Evolutionary conservation across 64 coral and sea anemone genomes (phyloP), one percentile per base, ranked within the genome.

Genomic region (Porites australiensis): DNA sequence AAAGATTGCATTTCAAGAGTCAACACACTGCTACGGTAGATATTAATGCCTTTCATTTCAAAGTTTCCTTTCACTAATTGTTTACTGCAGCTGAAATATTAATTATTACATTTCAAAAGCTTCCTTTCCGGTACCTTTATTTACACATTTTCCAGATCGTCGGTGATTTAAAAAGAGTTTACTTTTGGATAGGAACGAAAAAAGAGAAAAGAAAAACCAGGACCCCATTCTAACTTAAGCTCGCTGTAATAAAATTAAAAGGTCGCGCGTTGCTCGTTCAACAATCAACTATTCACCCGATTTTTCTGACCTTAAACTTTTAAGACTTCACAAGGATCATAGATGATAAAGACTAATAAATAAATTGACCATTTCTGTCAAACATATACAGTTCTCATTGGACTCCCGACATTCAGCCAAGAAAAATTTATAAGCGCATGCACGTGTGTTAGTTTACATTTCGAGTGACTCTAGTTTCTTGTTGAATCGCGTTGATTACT

Each of bases 81-180:
- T 80, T 11, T 64, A 5, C 13, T 65, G 79, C 79, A 49, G 59
- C 44, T 64, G 79, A 82, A 64, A 64, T 18, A 82, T 82, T 37
- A 37, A 37, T 37, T 80, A 44, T 46, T 47, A 46, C 43, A 82
- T 82, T 64, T 62, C 4, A 21, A 64, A 60, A 82, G 13, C 58
- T 46, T 82, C 59, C 65, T 64, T 65, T 48, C 58, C 37, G 79
- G 13, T 64, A 63, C 43, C 79, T 64, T 82, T 82, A 16, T 81
- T 59, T 44, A 76, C 73, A 49, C 48, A 3, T 61, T 82, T 82
- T 65, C 11, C 58, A 64, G 43, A 20, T 64, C 58, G 46, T 10
- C 57, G 19, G 58, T 82, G 78, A 81, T 60, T 58, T 59, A 9
- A 22, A 58, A 10, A 20, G 44, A 18, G 20, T 18, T 19, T 68